These are phyloP conservation scores for Forficula auricularia DNA, from an alignment of 1,140 invertebrate genomes.

Conservation along the genomic window DNA sequence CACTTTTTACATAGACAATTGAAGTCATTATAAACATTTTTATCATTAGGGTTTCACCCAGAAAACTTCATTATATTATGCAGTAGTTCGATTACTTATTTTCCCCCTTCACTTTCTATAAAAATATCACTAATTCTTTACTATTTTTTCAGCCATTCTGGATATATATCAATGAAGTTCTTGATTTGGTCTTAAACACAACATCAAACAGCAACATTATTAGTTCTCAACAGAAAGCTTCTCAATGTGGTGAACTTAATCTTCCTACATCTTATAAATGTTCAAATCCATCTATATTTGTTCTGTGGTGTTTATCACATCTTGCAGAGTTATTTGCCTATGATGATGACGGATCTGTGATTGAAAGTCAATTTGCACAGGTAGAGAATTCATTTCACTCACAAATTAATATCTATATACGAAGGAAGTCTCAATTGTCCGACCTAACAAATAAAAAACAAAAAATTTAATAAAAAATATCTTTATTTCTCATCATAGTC, in stretches of 20 bases:
- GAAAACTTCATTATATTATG: no score
- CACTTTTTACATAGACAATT: no score
- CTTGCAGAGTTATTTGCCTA: constrained; percentile 25
- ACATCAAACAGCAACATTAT: constrained; percentile 11
- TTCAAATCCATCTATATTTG: constrained; percentile 25
- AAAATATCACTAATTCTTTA: no score
- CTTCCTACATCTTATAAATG: constrained; percentile 13
- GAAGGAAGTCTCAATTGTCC: no score
- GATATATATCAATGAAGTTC: constrained; percentile 22
- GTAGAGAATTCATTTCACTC: constrained; percentile 5
- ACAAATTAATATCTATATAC: no score
- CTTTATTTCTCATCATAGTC: no score
- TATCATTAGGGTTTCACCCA: no score
- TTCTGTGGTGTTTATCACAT: constrained; percentile 24
- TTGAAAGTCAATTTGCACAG: constrained; percentile 16
- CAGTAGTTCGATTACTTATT: no score
- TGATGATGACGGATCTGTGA: constrained; percentile 18
- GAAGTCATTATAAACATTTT: no score
- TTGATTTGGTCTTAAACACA: constrained; percentile 14
- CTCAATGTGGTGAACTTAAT: constrained; percentile 10
- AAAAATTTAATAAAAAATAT: no score
- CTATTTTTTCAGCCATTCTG: constrained; percentile 23
- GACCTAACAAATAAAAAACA: no score
- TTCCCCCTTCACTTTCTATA: no score
- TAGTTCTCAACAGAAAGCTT: constrained; percentile 7